Evolutionary conservation across 2,888 invertebrate genomes (phyloP).

Genomic region (Odontocolon sp.): DNA sequence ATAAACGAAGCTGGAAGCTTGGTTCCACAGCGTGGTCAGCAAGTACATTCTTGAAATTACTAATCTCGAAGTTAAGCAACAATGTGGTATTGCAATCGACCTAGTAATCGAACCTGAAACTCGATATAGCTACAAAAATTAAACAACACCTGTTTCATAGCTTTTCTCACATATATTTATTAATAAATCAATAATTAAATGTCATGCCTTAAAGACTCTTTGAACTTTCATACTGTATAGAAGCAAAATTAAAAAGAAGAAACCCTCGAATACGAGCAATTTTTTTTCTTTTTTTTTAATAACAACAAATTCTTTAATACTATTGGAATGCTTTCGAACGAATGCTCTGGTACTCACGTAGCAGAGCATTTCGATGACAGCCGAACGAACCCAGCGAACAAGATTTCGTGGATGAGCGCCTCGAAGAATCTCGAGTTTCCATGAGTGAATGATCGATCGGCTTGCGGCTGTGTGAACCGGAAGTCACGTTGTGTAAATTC

Average conservation of each 20-base stretch:
- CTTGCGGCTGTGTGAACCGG: constrained; percentile 4
- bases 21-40: no score
- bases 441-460: constrained; percentile 22
- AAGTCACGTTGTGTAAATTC: constrained; percentile 15
- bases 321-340: neutral
- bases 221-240: no score
- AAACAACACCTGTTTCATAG: no score
- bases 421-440: constrained; percentile 46
- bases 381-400: constrained; percentile 3
- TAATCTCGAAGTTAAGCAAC: no score
- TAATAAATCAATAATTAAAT: no score
- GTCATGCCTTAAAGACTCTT: no score
- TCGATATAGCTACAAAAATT: no score
- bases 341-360: constrained; percentile 66
- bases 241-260: neutral
- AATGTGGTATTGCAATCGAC: no score
- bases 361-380: constrained; percentile 65
- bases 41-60: no score
- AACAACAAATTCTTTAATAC: neutral
- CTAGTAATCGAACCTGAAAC: no score
- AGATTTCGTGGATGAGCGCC: constrained; percentile 9
- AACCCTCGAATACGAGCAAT: neutral
- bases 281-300: neutral
- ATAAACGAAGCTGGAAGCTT: no score
- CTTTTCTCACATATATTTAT: no score